These are phyloP conservation scores for Odontophorus gujanensis DNA, from an alignment of 2,113 vertebrate genomes.

Conservation along the genomic window DNA sequence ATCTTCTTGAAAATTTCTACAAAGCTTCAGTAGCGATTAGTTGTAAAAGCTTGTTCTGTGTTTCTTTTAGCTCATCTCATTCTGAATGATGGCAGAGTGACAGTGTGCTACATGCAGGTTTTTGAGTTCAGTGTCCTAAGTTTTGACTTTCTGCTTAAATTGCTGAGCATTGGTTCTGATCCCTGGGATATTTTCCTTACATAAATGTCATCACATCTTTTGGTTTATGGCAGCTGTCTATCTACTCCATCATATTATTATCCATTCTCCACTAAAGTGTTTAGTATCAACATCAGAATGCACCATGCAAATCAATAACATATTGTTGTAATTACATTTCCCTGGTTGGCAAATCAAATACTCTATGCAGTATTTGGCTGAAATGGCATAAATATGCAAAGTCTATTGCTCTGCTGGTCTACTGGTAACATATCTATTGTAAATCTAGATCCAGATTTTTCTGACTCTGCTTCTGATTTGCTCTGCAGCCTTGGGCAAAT, in stretches of 20 bases:
- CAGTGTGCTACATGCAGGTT: background rate
- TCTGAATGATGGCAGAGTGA: background rate
- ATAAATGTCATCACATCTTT: slow-evolving; percentile 54
- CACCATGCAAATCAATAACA: slow-evolving; percentile 52
- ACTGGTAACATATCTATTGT: slow-evolving; percentile 27
- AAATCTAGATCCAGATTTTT: slow-evolving; percentile 45
- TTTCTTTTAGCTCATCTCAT: background rate
- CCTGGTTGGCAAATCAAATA: background rate
- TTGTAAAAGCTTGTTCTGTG: background rate
- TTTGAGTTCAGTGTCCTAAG: slow-evolving; percentile 23
- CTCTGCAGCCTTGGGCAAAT: slow-evolving; percentile 34
- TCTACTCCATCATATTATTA: slow-evolving; percentile 20
- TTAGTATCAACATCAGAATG: slow-evolving; percentile 49
- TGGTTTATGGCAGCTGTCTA: slow-evolving; percentile 58
- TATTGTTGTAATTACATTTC: slow-evolving; percentile 54
- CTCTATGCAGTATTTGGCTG: background rate
- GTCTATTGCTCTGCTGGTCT: background rate
- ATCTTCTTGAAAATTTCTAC: slow-evolving; percentile 5
- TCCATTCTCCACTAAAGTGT: background rate
- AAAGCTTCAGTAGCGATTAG: background rate
- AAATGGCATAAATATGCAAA: slow-evolving; percentile 32
- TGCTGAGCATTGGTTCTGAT: background rate
- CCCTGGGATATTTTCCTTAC: slow-evolving; percentile 27
- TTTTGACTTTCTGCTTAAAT: slow-evolving; percentile 6
- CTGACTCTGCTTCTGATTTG: slow-evolving; percentile 56